phyloP scores from a whole-genome alignment of 2,888 invertebrate species.

The Prenolepis imparis region DNA sequence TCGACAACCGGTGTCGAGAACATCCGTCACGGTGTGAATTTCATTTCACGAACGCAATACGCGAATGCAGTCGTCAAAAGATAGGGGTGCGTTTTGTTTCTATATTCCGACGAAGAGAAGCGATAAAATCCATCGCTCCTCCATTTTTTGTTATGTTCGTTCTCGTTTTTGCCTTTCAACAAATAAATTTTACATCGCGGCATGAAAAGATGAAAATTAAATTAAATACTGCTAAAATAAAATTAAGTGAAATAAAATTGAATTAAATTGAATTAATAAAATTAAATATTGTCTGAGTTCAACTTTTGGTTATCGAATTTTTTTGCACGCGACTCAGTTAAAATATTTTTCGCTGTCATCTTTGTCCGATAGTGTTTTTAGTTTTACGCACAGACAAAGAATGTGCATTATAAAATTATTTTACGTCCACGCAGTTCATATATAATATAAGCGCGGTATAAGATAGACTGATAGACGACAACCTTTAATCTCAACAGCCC shows the following conservation, averaged over 20 bases:
- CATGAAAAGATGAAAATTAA: background rate
- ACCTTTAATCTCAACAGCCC: conserved; percentile 32
- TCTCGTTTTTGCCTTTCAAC: no score
- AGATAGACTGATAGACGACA: background rate
- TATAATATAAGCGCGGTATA: conserved; percentile 3
- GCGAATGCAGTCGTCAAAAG: conserved; percentile 21
- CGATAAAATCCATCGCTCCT: conserved; percentile 27
- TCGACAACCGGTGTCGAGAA: conserved; percentile 37
- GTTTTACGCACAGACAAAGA: background rate
- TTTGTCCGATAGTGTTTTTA: background rate
- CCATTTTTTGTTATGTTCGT: background rate
- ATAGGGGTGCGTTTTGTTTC: conserved; percentile 19
- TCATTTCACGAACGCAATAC: conserved; percentile 17
- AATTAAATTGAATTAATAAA: background rate
- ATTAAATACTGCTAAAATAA: conserved; percentile 16
- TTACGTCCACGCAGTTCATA: background rate
- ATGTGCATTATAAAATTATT: background rate
- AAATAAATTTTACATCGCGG: background rate
- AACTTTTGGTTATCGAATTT: background rate
- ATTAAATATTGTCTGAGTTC: conserved; percentile 14
- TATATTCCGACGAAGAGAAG: background rate
- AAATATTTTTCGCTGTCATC: background rate
- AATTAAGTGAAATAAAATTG: conserved; percentile 13
- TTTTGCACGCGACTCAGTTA: background rate
- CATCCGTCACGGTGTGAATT: conserved; percentile 41